Evolutionary conservation across 2,113 vertebrate genomes (phyloP), one percentile per base, ranked within the genome.

Genomic region (Podarcis muralis): DNA sequence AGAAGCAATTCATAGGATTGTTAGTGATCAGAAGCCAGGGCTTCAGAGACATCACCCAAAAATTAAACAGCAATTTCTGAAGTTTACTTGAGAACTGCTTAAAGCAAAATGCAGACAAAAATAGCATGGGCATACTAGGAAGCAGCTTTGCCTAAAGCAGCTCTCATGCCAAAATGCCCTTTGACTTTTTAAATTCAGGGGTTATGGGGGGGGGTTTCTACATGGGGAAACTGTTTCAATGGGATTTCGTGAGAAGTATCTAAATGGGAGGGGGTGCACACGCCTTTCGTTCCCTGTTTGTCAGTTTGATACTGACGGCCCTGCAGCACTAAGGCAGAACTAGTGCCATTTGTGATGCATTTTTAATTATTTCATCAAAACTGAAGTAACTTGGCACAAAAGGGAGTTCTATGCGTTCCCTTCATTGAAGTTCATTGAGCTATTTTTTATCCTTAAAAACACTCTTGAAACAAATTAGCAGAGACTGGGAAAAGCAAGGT

Each of bases 381-480:
- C 48, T 81, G 23, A 78, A 59, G 35, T 81, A 72, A 37, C 35
- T 75, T 83, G 59, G 35, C 37, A 23, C 59, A 76, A 83, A 66
- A 48, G 23, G 30, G 40, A 81, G 3, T 53, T 27, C n/a, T 66
- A 22, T 13, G 27, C 35, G 43, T n/a, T 83, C 68, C 30, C 71
- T 66, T 76, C 30, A 13, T 32, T 53, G 71, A 88, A 53, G 72
- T 83, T 88, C 37, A 76, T 25, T 57, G 74, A 15, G 8, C 37
- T 40, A 53, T 53, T 76, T 27, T 53, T 76, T 37, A 69, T 48
- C 65, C 62, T 57, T 53, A 35, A 66, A 32, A 62, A 25, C 16
- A 53, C 43, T 37, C 32, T 69, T 84, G 81, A 88, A 88, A 77
- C 48, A 84, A 84, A 88, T 84, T 78, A 53, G 37, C 62, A 84